Evolutionary conservation across 2,888 invertebrate genomes (phyloP), one percentile per base, ranked within the genome.

Genomic region (Sarcophaga rosellei): DNA sequence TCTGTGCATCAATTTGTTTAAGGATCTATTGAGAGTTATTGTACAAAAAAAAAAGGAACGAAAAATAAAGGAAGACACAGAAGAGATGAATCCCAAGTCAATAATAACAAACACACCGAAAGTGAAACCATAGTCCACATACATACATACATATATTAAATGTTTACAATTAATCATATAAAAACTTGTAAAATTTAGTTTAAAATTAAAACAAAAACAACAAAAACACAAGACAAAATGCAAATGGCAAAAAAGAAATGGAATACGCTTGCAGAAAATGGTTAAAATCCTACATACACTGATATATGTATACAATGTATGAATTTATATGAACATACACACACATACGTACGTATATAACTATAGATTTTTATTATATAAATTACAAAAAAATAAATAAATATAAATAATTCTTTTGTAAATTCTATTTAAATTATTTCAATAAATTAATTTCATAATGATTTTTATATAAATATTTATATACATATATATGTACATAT

Each of bases 1-100:
- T 82, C 77, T 82, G 82, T 82, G 82, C 77, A 12, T 66, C 59
- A 65, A 65, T 35, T 82, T 66, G 57, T 47, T 45, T 44, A 20
- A 25, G 20, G 68, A 59, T n/a, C 20, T 4, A 35, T 35, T 66
- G 62, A 57, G 61, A 69, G n/a, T 35, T 8, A 35, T 35, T 1
- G 35, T 35, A 8, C 35, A 35, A 35, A 35, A 35, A 35, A 0
- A 35, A 1, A 35, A 35, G 0, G 6, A 35, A 35, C 35, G 35
- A 6, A 4, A 25, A 35, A 35, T 35, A 35, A 35, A 35, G 35
- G 35, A 35, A 35, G 8, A 35, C 35, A 35, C 35, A 35, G 8
- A 35, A 35, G 35, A 35, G 35, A 35, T 35, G 35, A 35, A 10
- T 23, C 10, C 8, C 25, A 47, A 53, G 35, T 75, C 35, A 23